Conservation (phyloP, 2,797 vertebrate genomes). For the Artibeus lituratus region DNA sequence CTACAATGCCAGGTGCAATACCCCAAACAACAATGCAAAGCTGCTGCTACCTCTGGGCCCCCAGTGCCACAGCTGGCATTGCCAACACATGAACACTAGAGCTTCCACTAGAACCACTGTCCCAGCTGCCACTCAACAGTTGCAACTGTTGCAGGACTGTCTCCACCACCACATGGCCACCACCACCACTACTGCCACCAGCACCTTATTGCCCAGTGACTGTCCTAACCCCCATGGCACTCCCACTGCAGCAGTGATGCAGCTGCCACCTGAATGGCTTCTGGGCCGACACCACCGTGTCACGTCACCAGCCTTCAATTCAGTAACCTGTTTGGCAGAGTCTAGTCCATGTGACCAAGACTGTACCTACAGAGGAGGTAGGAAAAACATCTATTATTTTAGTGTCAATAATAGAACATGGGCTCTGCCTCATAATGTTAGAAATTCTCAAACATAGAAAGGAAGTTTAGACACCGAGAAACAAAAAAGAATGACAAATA, state of each 20-base stretch:
- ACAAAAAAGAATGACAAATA: background rate
- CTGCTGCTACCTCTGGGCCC: background rate
- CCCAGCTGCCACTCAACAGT: background rate
- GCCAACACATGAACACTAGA: background rate
- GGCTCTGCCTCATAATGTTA: background rate
- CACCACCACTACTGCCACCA: background rate
- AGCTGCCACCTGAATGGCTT: background rate
- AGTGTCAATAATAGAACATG: background rate
- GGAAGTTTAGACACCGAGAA: background rate
- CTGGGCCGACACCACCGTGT: background rate
- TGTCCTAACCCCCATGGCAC: too few relatives aligned
- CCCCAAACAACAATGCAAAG: background rate
- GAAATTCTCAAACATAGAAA: background rate
- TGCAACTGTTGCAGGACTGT: background rate
- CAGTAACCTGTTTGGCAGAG: background rate
- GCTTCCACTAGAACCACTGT: background rate
- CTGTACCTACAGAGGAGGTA: background rate
- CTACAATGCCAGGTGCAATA: background rate
- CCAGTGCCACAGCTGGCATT: background rate
- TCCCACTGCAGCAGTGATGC: background rate
- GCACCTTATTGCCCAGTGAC: background rate
- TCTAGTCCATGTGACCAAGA: background rate
- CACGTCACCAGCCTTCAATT: background rate
- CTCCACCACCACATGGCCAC: background rate
- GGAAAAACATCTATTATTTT: background rate